Base-by-base conservation (phyloP, 2,797 vertebrate genomes). In the Anisognathus igniventris region DNA sequence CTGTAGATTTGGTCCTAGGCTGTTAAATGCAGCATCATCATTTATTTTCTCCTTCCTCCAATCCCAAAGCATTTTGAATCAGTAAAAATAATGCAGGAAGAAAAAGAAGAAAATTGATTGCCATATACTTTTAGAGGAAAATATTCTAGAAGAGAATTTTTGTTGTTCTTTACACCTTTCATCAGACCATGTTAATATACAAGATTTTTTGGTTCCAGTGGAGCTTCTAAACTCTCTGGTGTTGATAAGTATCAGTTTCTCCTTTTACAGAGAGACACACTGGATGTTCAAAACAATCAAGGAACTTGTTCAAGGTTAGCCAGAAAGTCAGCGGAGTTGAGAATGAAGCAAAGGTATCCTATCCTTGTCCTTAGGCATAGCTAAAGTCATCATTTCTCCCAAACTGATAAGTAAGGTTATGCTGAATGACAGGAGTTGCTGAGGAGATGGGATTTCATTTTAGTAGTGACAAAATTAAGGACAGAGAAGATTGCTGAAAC, bases 361-460 rank as follows among this genome's bases (percentile, higher is more conserved):
- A 1, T 73, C 45, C 39, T 81, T 79, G 77, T 94, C 67, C 45
- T 82, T 48, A 82, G 48, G 37, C 64, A 57, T 88, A 86, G 79
- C n/a, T 37, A 2, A 87, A 90, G 64, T 62, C 48, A 44, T 84
- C 15, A 7, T 48, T 92, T 81, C 88, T 86, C 42, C 56, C 50
- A 5, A 78, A 88, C 44, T 80, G 81, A 86, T 91, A 75, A 83
- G 57, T 57, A 44, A 42, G 39, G 35, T 91, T 76, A 92, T 91
- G 50, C 15, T 87, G 79, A 84, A 70, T 95, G 94, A 75, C 93
- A 88, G 84, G 68, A 79, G 45, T 33, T 95, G 84, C 78, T 77
- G 81, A 83, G 71, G 56, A 94, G 78, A 83, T 72, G 81, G n/a
- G 33, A 57, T 93, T 95, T 94, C 25, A 56, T 88, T 85, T 92